Conservation (phyloP, 2,113 vertebrate species). For the Todiramphus saurophagus region DNA sequence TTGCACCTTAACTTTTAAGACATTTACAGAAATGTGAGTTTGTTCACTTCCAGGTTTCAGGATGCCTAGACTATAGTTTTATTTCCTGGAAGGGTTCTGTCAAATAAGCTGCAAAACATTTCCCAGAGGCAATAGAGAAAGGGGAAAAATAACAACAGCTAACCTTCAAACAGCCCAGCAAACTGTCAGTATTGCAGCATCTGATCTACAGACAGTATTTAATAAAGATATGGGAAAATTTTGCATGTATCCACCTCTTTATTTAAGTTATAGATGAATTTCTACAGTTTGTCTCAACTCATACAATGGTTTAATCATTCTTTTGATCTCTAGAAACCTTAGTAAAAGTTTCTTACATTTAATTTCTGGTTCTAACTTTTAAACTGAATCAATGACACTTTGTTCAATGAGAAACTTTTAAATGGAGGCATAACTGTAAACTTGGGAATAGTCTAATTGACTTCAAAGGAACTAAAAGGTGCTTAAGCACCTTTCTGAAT, state of each 20-base stretch:
- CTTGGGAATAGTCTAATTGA: conserved; percentile 34
- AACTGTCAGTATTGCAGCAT: background rate
- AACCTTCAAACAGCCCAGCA: background rate
- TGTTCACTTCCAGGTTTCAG: background rate
- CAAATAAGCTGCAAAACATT: background rate
- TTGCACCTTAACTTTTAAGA: background rate
- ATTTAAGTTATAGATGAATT: background rate
- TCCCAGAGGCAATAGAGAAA: background rate
- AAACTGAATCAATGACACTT: background rate
- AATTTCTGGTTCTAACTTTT: background rate
- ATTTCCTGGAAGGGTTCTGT: background rate
- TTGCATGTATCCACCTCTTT: background rate
- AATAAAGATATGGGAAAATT: background rate
- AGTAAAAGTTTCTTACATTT: background rate
- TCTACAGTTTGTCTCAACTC: background rate
- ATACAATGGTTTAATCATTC: background rate
- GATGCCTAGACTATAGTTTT: background rate
- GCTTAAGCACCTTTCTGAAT: conserved; percentile 43
- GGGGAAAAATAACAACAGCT: background rate
- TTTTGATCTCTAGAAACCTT: background rate
- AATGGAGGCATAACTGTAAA: background rate
- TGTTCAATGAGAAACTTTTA: background rate
- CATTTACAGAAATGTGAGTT: background rate
- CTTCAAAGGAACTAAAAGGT: conserved; percentile 44
- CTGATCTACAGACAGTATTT: background rate